Conservation (phyloP, 2,797 vertebrate species). For the Delichon dasypus region DNA sequence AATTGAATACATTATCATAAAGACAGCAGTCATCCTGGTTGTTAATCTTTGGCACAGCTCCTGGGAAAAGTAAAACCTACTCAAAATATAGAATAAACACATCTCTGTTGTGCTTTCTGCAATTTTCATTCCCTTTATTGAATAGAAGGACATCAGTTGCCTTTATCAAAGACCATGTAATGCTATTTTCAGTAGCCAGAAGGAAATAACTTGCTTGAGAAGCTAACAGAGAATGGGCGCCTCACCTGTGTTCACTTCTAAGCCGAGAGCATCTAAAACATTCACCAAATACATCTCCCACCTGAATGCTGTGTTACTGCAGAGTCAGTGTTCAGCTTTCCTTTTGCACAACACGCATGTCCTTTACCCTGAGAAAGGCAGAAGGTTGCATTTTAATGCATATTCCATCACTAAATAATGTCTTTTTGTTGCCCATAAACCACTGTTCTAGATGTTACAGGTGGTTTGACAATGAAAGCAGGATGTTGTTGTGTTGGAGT, state of each 20-base stretch:
- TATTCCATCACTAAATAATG: not conserved
- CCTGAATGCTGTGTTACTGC: not conserved
- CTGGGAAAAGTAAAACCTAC: constrained; percentile 16
- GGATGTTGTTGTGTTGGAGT: not conserved
- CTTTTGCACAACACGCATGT: not conserved
- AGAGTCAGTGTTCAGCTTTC: not conserved
- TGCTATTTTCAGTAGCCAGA: constrained; percentile 27
- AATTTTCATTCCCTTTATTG: constrained; percentile 23
- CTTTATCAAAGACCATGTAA: not conserved
- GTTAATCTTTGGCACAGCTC: constrained; percentile 20
- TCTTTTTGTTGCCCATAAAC: not conserved
- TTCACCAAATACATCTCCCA: not conserved
- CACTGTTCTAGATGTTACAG: not conserved
- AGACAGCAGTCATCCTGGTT: not conserved
- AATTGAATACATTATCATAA: constrained; percentile 11
- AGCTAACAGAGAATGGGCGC: not conserved
- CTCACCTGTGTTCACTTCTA: not conserved
- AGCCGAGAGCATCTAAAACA: not conserved
- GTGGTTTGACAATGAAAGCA: not conserved
- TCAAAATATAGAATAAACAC: not conserved
- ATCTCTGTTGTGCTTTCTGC: not conserved
- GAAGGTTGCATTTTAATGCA: not conserved
- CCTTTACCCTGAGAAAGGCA: not conserved
- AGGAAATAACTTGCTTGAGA: constrained; percentile 6
- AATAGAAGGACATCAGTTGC: not conserved